Percentiles rank a stretch among this genome's conserved stretches.
phyloP scores from a whole-genome alignment of 2,888 invertebrate genomes.

The Pseudanteris insignis region DNA sequence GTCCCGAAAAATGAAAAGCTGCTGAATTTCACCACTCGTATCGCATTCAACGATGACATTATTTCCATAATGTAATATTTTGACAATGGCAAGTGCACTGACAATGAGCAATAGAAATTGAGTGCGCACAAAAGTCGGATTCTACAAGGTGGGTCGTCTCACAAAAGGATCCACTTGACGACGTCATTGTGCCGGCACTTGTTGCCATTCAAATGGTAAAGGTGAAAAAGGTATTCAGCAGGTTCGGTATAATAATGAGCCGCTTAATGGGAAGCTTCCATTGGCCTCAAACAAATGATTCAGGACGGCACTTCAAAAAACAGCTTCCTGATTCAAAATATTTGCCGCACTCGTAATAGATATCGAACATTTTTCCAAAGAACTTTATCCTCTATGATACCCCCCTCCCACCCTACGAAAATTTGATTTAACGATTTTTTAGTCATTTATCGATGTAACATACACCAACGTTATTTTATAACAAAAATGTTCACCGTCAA shows the following conservation, averaged over 20 bases:
- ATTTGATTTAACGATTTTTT: too few species aligned
- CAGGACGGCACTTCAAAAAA: constrained; percentile 21
- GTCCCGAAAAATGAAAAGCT: too few species aligned
- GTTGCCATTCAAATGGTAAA: constrained; percentile 41
- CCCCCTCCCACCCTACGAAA: too few species aligned
- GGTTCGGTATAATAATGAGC: constrained; percentile 28
- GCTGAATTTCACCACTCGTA: too few species aligned
- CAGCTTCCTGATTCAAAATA: background rate
- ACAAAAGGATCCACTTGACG: constrained; percentile 29
- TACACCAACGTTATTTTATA: too few species aligned
- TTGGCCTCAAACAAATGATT: constrained; percentile 7
- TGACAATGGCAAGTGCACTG: constrained; percentile 20
- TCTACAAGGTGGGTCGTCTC: constrained; percentile 5
- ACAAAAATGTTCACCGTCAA: too few species aligned
- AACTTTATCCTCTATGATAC: too few species aligned
- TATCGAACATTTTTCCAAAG: background rate
- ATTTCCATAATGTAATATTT: constrained; percentile 17
- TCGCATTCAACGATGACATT: constrained; percentile 6
- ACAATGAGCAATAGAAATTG: constrained; percentile 2
- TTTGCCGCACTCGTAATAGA: background rate
- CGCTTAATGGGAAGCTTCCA: constrained; percentile 7
- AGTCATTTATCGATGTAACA: too few species aligned
- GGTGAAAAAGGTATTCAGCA: constrained; percentile 35
- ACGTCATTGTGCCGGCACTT: constrained; percentile 44
- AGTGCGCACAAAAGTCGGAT: constrained; percentile 15